Conservation (phyloP, 2,797 vertebrate genomes). For the Vireo griseus region DNA sequence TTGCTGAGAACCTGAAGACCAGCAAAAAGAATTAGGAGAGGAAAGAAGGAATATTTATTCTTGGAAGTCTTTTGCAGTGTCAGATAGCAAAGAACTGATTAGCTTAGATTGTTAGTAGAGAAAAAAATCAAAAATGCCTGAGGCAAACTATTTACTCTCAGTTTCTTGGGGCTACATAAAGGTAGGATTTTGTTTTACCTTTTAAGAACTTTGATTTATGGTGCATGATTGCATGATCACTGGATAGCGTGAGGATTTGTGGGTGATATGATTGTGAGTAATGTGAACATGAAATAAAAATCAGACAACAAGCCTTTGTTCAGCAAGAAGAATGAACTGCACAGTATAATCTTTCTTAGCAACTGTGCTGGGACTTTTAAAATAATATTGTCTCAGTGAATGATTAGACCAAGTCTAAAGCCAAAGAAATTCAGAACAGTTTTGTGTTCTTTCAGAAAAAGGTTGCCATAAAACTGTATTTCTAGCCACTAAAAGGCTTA, state of each 20-base stretch:
- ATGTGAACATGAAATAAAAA: neutral
- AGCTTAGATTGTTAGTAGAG: slow-evolving; percentile 27
- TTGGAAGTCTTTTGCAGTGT: slow-evolving; percentile 47
- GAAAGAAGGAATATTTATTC: neutral
- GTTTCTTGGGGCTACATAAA: slow-evolving; percentile 99
- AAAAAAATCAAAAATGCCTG: slow-evolving; percentile 89
- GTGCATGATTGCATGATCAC: slow-evolving; percentile 39
- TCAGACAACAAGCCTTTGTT: neutral
- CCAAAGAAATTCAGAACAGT: neutral
- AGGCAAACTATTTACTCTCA: slow-evolving; percentile 94
- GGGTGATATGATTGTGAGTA: neutral
- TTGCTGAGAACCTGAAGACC: slow-evolving; percentile 48
- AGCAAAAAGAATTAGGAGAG: slow-evolving; percentile 24
- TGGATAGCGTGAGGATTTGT: neutral
- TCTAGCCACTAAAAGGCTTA: neutral
- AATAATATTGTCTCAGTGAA: neutral
- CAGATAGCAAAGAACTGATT: slow-evolving; percentile 53
- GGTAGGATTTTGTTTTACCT: slow-evolving; percentile 81
- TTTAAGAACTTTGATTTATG: slow-evolving; percentile 29
- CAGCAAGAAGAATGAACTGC: neutral
- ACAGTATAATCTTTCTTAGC: neutral
- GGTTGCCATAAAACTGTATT: neutral
- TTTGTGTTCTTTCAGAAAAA: neutral
- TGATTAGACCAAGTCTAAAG: neutral
- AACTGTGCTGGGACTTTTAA: neutral